Evolutionary conservation across 2,888 invertebrate species (phyloP).

Genomic region (Cyclophora punctaria): DNA sequence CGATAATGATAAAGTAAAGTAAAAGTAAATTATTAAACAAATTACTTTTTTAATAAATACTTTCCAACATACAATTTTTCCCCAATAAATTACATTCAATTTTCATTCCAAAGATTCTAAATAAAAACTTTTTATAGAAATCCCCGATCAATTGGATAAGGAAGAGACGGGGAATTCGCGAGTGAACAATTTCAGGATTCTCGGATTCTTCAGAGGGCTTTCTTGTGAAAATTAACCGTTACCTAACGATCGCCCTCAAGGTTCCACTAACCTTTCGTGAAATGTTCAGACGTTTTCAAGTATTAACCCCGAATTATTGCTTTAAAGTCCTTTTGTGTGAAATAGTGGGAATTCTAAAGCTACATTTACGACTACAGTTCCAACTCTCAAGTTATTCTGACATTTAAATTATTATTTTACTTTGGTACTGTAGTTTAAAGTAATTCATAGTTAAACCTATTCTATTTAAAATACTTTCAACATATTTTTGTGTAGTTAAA

Average conservation of each 20-base stretch:
- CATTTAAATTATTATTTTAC: no score
- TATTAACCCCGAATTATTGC: constrained; percentile 27
- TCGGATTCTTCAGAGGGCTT: constrained; percentile 26
- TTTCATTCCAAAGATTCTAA: constrained; percentile 10
- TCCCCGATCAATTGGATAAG: constrained; percentile 27
- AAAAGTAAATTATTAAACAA: no score
- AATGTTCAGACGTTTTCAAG: constrained; percentile 28
- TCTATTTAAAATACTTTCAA: no score
- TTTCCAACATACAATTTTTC: neutral
- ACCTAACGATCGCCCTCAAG: constrained; percentile 20
- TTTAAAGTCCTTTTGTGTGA: constrained; percentile 21
- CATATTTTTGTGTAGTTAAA: no score
- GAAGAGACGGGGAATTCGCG: constrained; percentile 22
- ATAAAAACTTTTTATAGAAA: constrained; percentile 23
- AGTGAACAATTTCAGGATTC: constrained; percentile 32
- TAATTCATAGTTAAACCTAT: no score
- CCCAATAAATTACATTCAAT: constrained; percentile 1
- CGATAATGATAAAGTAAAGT: no score
- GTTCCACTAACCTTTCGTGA: constrained; percentile 21
- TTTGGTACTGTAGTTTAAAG: no score
- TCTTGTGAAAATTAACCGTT: constrained; percentile 29
- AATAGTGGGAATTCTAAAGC: constrained; percentile 4
- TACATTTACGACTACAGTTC: constrained; percentile 17
- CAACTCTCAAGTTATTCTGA: constrained; percentile 2
- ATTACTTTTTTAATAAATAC: no score